Conservation (phyloP, 2,113 vertebrate genomes). For the Nothobranchius kuhntae region DNA sequence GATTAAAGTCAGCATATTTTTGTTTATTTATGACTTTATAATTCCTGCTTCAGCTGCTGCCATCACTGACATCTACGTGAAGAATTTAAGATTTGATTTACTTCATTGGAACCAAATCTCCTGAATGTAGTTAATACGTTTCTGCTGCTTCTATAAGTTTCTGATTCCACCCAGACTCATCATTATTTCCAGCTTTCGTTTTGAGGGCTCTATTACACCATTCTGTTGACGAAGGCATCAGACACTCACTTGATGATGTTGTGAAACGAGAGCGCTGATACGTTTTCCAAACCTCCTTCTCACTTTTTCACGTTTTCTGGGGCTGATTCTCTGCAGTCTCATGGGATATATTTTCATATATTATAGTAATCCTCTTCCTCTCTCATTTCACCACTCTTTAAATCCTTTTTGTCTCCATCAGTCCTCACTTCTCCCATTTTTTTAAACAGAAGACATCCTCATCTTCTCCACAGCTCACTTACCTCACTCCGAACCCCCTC, state of each 20-base stretch:
- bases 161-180: not conserved
- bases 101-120: no score
- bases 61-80: no score
- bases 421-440: constrained; percentile 23
- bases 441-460: constrained; percentile 38
- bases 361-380: constrained; percentile 58
- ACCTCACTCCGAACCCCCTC: constrained; percentile 26
- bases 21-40: no score
- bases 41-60: no score
- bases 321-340: constrained; percentile 29
- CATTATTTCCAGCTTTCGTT: not conserved
- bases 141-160: not conserved
- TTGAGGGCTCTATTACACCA: not conserved
- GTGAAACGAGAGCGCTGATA: constrained; percentile 39
- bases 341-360: constrained; percentile 65
- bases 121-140: no score
- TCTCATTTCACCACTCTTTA: constrained; percentile 46
- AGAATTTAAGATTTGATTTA: no score
- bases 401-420: constrained; percentile 60
- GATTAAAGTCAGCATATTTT: no score
- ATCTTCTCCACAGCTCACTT: constrained; percentile 46
- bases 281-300: constrained; percentile 36
- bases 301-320: constrained; percentile 38
- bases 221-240: not conserved
- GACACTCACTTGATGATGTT: constrained; percentile 5